Percentiles rank a stretch among this genome's conserved stretches.
Conservation (phyloP, 2,888 invertebrate genomes). For the Drosophila gaucha region DNA sequence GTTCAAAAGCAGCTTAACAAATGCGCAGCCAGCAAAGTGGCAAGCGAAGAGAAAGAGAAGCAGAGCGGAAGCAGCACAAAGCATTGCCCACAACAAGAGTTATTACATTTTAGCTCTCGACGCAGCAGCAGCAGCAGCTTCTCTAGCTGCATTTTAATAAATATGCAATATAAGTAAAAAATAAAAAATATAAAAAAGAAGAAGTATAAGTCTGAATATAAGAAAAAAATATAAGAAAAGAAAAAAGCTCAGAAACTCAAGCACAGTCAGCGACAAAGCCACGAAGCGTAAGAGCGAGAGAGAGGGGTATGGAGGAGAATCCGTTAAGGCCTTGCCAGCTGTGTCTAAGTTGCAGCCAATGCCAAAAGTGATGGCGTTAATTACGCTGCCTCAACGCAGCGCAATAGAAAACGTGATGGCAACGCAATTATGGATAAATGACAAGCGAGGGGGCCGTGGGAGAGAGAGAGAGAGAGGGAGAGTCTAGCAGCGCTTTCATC, state of each 20-base stretch:
- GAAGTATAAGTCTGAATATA: constrained; percentile 47
- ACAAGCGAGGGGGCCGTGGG: constrained; percentile 3
- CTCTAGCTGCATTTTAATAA: constrained; percentile 72
- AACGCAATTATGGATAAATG: constrained; percentile 61
- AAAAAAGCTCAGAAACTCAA: constrained; percentile 13
- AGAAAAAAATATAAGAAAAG: constrained; percentile 15
- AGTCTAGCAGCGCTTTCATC: constrained; percentile 10
- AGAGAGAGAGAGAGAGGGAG: background rate
- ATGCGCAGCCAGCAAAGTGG: constrained; percentile 24
- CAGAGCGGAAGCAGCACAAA: constrained; percentile 44
- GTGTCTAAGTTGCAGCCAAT: constrained; percentile 52
- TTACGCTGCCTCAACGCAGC: constrained; percentile 51
- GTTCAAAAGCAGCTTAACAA: constrained; percentile 78
- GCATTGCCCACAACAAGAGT: constrained; percentile 66
- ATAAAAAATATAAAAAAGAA: constrained; percentile 5
- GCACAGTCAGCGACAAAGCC: constrained; percentile 34
- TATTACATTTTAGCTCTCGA: constrained; percentile 72
- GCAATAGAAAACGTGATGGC: constrained; percentile 61
- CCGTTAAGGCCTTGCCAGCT: constrained; percentile 28
- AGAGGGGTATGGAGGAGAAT: background rate
- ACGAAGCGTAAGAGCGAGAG: background rate
- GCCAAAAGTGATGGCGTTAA: constrained; percentile 76
- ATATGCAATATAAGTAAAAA: constrained; percentile 68
- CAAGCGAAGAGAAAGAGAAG: background rate
- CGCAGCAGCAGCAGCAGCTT: constrained; percentile 27